Percentiles rank a stretch among this genome's conserved stretches.
Evolutionary conservation across 2,888 invertebrate species (phyloP).

Genomic region (Mesoligia furuncula): DNA sequence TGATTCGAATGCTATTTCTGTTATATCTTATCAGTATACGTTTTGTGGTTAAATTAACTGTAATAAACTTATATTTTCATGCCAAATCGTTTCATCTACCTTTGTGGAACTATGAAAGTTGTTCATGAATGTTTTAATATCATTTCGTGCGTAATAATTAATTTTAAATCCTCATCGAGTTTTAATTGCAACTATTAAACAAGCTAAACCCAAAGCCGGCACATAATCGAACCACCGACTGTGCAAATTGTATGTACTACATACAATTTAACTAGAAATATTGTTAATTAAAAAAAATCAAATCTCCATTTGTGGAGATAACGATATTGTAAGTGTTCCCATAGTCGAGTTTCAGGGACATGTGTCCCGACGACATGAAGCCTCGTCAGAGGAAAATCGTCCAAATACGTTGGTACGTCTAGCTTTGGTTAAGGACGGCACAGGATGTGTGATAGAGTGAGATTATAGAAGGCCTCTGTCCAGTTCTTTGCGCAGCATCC

Average conservation of each 20-base stretch:
- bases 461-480: constrained; percentile 87
- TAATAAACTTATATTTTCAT: neutral
- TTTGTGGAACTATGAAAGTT: neutral
- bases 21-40: constrained; percentile 27
- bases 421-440: constrained; percentile 84
- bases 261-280: constrained; percentile 65
- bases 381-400: constrained; percentile 61
- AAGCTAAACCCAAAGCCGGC: constrained; percentile 55
- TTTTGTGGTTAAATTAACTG: constrained; percentile 14
- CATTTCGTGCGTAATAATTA: neutral
- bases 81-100: neutral
- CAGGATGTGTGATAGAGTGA: constrained; percentile 62
- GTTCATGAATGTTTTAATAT: neutral
- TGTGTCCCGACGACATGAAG: constrained; percentile 46
- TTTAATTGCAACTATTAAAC: neutral
- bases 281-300: constrained; percentile 73
- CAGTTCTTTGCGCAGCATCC: constrained; percentile 87
- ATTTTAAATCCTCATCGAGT: neutral
- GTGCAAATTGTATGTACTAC: constrained; percentile 70
- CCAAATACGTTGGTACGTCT: constrained; percentile 74
- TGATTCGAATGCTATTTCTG: constrained; percentile 37
- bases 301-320: constrained; percentile 88
- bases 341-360: constrained; percentile 67
- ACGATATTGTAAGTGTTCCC: constrained; percentile 82
- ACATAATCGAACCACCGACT: constrained; percentile 53